Base-by-base conservation (phyloP, 2,888 invertebrate species). In the Chirona hameri region DNA sequence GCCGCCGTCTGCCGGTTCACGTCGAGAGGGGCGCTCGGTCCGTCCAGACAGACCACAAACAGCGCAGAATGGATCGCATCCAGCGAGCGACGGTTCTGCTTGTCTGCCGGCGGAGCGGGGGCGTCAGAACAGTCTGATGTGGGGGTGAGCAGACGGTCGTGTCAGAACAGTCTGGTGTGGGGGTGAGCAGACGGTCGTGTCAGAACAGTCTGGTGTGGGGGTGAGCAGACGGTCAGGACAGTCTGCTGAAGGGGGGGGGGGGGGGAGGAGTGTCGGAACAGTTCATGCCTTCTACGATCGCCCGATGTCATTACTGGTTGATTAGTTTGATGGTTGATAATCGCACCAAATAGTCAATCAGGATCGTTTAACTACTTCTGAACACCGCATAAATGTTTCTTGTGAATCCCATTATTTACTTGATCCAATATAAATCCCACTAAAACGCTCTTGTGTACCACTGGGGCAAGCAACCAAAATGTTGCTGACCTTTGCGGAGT, bases 1-100 rank as follows among this genome's bases (percentile, higher is more conserved):
- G 86, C 86, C 83, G 85, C 85, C 60, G 87, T 86, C 82, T 85
- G 83, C 46, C 83, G 82, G 81, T 84, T 84, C 9, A 84, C 83
- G 15, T 81, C 57, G 18, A 81, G 83, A 39, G 82, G 76, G 72
- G 84, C 83, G 72, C 84, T 84, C 0, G 87, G 86, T n/a, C 88
- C 85, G 85, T 90, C 91, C 81, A 91, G 86, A 84, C 89, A 89
- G 52, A 91, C 84, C 57, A 90, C 86, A 84, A 90, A 89, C 52
- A 90, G 88, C 65, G 89, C 87, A 31, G 87, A 86, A 83, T 90
- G 89, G 60, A 90, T 88, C n/a, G 86, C 86, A 79, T 88, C 87
- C 55, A 90, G 83, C 15, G 87, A 86, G 24, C 85, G 85, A 79
- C 86, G 86, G 86, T 89, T 90, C 15, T 84, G 85, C 82, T 84